Evolutionary conservation across 2,888 invertebrate genomes (phyloP), one percentile per base, ranked within the genome.

Genomic region (Conchocele bisecta): DNA sequence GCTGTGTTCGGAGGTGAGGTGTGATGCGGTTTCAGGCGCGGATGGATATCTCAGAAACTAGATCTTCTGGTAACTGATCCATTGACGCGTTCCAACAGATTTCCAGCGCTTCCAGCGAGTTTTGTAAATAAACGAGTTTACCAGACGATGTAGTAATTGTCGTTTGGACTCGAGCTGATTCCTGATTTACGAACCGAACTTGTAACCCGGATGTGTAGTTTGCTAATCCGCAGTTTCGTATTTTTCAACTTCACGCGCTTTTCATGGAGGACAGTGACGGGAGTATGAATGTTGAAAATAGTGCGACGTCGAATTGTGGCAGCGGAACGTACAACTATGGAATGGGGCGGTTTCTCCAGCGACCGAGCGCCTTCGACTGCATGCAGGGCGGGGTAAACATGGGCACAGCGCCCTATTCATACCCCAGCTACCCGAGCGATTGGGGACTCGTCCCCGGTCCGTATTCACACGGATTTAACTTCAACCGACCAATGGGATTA

Each of bases 301-400:
- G 71, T 13, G 42, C 64, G 48, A 56, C 67, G 48, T 73, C 75
- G 60, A 68, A 60, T 33, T 73, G 75, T 24, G 64, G 54, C 41
- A 69, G 61, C 28, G 68, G 33, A 35, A 57, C 81, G 15, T 79
- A 76, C 57, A 79, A 66, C 64, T 81, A 81, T 56, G 75, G 73
- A 17, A 83, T 84, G 83, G 81, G 83, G 51, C 81, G 84, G 17
- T 84, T 82, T 56, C 79, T 84, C 41, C 82, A 84, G 56, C 58
- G 83, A 57, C 79, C 82, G 6, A 81, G 79, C 61, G 82, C 84
- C 9, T 83, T 84, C 74, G 84, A 84, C 65, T 84, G 84, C 63
- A 83, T 84, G 84, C 84, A 84, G 61, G 79, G 75, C 20, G 81
- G 79, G 11, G 73, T 81, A 24, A 80, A 82, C 22, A 67, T 82